Base-by-base conservation (phyloP, 2,888 invertebrate species). In the Lottia scabra region DNA sequence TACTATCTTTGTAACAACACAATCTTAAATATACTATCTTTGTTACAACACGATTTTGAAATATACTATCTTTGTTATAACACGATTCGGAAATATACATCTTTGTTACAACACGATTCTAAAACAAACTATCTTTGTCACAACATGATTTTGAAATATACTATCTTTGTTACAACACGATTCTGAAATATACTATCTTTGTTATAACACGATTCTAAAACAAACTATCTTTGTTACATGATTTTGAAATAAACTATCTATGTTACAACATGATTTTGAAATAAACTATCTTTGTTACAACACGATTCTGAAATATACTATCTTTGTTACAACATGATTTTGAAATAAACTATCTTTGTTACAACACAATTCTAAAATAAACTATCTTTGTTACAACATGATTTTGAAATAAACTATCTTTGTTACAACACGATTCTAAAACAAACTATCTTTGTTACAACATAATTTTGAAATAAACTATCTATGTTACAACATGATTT, bases 321-420 rank as follows among this genome's bases (percentile, higher is more conserved):
- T 83, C 74, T 83, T 78, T 43, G 83, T 81, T 45, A 79, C 76
- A 13, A 78, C 76, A 48, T 79, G 78, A 66, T 80, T 81, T 82
- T 84, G 72, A 27, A 71, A 38, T 8, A 38, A 8, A 65, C 16
- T 13, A 27, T 65, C 26, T 65, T 2, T 30, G 10, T 65, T 26
- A 27, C 65, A 12, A 19, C 16, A 2, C 27, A 26, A 65, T 16
- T 65, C 19, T 15, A 65, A 56, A 56, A n/a, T n/a, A n/a, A n/a
- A n/a, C n/a, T n/a, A n/a, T n/a, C n/a, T n/a, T n/a, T n/a, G n/a
- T n/a, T n/a, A n/a, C n/a, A n/a, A n/a, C n/a, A n/a, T n/a, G n/a
- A n/a, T n/a, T n/a, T n/a, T n/a, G n/a, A n/a, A 79, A 67, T 84
- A 83, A 8, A 85, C 83, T 30, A 85, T 83, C 74, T 83, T 78